Conservation (phyloP, 1,140 invertebrate species). For the Drosophila funebris region DNA sequence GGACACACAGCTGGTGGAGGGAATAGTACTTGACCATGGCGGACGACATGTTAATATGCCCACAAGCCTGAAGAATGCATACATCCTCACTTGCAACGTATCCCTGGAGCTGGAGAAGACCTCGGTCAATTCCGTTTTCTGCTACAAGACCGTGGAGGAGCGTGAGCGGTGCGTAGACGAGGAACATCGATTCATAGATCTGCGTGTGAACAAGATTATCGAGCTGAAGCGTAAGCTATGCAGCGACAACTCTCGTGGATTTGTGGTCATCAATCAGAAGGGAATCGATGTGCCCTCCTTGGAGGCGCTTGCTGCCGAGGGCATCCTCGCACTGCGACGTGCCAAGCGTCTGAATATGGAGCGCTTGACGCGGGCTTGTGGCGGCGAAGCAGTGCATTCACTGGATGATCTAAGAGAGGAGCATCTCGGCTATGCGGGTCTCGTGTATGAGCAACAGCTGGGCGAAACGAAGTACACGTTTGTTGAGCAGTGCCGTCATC, state of each 20-base stretch:
- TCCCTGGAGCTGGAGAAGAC: slow-evolving; percentile 99
- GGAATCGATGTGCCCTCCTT: slow-evolving; percentile 98
- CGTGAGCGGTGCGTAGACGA: slow-evolving; percentile 96
- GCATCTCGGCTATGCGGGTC: slow-evolving; percentile 94
- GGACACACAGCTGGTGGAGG: slow-evolving; percentile 93
- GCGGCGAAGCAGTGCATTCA: slow-evolving; percentile 96
- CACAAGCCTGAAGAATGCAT: slow-evolving; percentile 95
- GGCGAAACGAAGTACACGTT: slow-evolving; percentile 99
- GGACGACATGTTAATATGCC: slow-evolving; percentile 99
- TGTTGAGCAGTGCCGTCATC: slow-evolving; percentile 97
- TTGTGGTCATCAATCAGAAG: slow-evolving; percentile 99
- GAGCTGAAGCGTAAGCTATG: slow-evolving; percentile 97
- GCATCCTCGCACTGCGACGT: slow-evolving; percentile 95
- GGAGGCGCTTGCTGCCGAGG: slow-evolving; percentile 97
- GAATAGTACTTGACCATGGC: slow-evolving; percentile 98
- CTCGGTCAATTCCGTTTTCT: slow-evolving; percentile 98
- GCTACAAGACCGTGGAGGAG: slow-evolving; percentile 98
- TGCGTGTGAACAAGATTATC: slow-evolving; percentile 96
- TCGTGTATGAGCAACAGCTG: slow-evolving; percentile 97
- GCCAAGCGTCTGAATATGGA: slow-evolving; percentile 99
- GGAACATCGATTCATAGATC: slow-evolving; percentile 98
- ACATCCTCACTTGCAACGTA: slow-evolving; percentile 98
- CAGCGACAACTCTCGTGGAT: slow-evolving; percentile 91
- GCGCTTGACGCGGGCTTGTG: slow-evolving; percentile 97
- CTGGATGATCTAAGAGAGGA: slow-evolving; percentile 95